Evolutionary conservation across 2,888 invertebrate species (phyloP), one percentile per base, ranked within the genome.

Genomic region (Pollenia amentaria): DNA sequence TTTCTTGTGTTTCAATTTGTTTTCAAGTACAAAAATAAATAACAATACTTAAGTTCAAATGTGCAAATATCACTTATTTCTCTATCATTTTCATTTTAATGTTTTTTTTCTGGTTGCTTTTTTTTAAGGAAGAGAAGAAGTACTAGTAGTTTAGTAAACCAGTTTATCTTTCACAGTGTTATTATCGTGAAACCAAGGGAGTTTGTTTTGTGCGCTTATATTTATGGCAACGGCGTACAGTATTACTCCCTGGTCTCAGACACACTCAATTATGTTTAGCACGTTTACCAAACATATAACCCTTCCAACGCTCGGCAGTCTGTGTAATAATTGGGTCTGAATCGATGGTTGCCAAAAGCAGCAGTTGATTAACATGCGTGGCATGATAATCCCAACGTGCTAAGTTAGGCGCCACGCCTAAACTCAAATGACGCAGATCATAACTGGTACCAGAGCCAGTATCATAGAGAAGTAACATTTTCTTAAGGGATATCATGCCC

Each of bases 341-440:
- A 89, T 98, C 97, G 62, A 99, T 95, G 0, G 98, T 97, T 53
- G 97, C 96, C 38, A 99, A 94, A 80, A 98, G 94, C 88, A 99
- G 95, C 88, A 99, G 94, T 92, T 99, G 99, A 94, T 99, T 99
- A 38, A 99, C 97, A 93, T 99, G 99, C 0, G 99, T 99, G 0
- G 98, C 97, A 94, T 99, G 99, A 93, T 99, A 99, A 92, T 99
- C 99, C 98, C 99, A 99, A 80, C 99, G 94, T 0, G 99, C 99
- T 87, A 99, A 94, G 93, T 99, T 99, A 0, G 98, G 98, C 40
- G 97, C 96, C 18, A 97, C 96, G 21, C 93, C 92, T 48, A 98
- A 94, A 0, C 97, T 97, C 91, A 98, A 96, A 93, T 99, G 99
- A 14, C 99, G 94, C 75, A 99, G 95, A 94, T 99, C 99, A 92